Percentiles rank a stretch among this genome's conserved stretches.
These are phyloP conservation scores for Gymnothorax javanicus DNA, from an alignment of 2,797 vertebrate species.

Conservation along the genomic window DNA sequence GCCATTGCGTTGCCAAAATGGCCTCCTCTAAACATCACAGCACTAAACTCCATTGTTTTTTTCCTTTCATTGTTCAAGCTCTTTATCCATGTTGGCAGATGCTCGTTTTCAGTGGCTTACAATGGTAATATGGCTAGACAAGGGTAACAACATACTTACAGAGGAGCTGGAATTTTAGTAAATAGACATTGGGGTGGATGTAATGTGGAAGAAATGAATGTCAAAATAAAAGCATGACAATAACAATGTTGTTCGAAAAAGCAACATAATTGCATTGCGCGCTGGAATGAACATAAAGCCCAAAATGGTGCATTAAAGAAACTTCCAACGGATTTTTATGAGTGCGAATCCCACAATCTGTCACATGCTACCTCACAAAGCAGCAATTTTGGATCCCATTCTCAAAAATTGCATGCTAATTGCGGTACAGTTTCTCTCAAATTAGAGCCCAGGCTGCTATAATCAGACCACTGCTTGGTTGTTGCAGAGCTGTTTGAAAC, in stretches of 20 bases:
- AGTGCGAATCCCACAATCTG: not conserved
- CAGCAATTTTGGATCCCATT: not conserved
- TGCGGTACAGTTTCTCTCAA: not conserved
- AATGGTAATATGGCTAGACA: not conserved
- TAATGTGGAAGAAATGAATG: not conserved
- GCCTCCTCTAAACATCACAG: not conserved
- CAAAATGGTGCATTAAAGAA: not conserved
- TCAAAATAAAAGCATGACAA: not conserved
- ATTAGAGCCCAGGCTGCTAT: not conserved
- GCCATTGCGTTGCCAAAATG: not conserved
- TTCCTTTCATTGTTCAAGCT: not conserved
- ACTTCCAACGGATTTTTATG: not conserved
- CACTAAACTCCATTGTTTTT: not conserved
- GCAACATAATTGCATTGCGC: not conserved
- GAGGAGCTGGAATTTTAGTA: not conserved
- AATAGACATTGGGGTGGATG: not conserved
- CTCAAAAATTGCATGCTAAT: not conserved
- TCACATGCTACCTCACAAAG: not conserved
- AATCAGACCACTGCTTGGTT: not conserved
- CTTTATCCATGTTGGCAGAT: not conserved
- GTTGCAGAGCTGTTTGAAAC: not conserved
- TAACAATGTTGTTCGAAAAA: not conserved
- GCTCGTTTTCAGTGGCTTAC: not conserved
- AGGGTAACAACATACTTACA: not conserved
- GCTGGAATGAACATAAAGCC: not conserved